These are phyloP conservation scores for Sinocyclocheilus anophthalmus DNA, from an alignment of 2,113 vertebrate species.

Conservation along the genomic window DNA sequence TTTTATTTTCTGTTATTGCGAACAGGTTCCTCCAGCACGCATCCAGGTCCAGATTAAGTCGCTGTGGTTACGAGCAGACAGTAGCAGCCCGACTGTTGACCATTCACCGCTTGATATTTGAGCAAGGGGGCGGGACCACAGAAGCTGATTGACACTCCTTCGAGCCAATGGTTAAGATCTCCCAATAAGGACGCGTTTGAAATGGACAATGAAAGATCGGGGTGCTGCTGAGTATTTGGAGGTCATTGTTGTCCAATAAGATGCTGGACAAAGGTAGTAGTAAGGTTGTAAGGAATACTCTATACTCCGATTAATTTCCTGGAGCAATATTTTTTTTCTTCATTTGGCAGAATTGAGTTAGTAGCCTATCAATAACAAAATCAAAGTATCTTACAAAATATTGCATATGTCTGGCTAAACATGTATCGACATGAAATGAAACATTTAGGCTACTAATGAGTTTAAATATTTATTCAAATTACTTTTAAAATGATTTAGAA, in stretches of 20 bases:
- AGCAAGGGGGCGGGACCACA: slow-evolving; percentile 68
- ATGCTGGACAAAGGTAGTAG: background rate
- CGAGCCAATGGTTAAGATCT: slow-evolving; percentile 60
- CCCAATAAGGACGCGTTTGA: slow-evolving; percentile 30
- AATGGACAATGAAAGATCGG: slow-evolving; percentile 35
- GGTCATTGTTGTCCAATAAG: background rate
- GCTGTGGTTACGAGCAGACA: slow-evolving; percentile 41
- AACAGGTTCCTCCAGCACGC: slow-evolving; percentile 68
- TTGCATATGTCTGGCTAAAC: background rate
- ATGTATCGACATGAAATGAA: background rate
- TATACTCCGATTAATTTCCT: background rate
- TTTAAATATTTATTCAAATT: background rate
- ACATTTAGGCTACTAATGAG: background rate
- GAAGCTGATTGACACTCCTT: slow-evolving; percentile 67
- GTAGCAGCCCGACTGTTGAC: slow-evolving; percentile 66
- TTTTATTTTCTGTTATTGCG: slow-evolving; percentile 52
- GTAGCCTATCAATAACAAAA: background rate
- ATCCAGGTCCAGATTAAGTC: slow-evolving; percentile 61
- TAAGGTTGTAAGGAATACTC: background rate
- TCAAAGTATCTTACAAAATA: background rate
- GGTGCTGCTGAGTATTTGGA: background rate
- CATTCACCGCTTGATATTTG: slow-evolving; percentile 70
- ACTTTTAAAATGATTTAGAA: background rate
- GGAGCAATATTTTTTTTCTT: background rate
- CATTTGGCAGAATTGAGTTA: background rate